Base-by-base conservation (phyloP, 1,140 invertebrate species). In the Tribolium madens region DNA sequence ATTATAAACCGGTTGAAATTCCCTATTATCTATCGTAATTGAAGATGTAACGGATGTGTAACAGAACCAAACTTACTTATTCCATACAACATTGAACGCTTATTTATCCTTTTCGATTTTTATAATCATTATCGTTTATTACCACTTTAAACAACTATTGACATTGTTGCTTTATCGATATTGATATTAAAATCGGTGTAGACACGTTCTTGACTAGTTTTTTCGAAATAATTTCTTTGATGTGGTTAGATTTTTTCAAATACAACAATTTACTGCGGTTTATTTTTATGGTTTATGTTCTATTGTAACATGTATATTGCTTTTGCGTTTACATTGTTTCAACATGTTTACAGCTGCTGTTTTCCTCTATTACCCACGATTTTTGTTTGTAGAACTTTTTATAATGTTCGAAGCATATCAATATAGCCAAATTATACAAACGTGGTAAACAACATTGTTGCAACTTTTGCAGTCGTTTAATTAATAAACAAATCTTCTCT, bases 1-100 rank as follows among this genome's bases (percentile, higher is more conserved):
- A 64, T 64, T 64, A 64, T 1, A 64, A 64, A 64, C 57, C 57
- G 57, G 57, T 64, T 64, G 57, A 64, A 64, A 57, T 57, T 57
- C 9, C 17, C 3, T 26, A 57, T n/a, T 26, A 57, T 57, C 26
- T 4, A 42, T 64, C 10, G 57, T 64, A 64, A 64, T 64, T 33
- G 57, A 33, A 64, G 57, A 64, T 64, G 12, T 64, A 64, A 42
- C 57, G 26, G 57, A 64, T 14, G 26, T 14, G 26, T 14, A 64
- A 64, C n/a, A 13, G 26, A 33, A 42, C 9, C 36, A 42, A 42
- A 42, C 10, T 9, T 1, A 36, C 33, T 1, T 5, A 9, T 36
- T 36, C 1, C 33, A 21, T 36, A 10, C 36, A 1, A 2, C n/a
- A n/a, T n/a, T n/a, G n/a, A n/a, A n/a, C n/a, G 36, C 9, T 42